These are phyloP conservation scores for Diaprepes abbreviatus DNA, from an alignment of 2,888 invertebrate species.

Conservation along the genomic window DNA sequence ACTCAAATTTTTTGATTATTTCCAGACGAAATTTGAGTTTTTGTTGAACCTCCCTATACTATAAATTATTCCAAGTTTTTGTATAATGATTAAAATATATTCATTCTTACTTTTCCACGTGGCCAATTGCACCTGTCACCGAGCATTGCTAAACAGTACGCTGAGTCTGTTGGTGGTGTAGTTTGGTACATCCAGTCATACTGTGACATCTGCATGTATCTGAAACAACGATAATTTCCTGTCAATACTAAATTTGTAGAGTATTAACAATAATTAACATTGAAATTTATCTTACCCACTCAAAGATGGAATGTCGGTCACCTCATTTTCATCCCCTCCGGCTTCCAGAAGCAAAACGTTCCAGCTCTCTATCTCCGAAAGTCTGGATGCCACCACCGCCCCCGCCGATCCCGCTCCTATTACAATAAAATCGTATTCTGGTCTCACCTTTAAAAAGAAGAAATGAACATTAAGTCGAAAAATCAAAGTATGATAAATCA, in stretches of 20 bases:
- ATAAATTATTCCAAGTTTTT: no score
- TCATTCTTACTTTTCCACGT: constrained; percentile 81
- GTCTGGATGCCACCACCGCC: constrained; percentile 86
- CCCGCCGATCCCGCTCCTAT: constrained; percentile 93
- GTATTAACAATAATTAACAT: no score
- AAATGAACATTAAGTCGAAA: not conserved
- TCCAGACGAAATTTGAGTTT: no score
- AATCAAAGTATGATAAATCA: not conserved
- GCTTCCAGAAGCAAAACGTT: constrained; percentile 87
- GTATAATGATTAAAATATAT: no score
- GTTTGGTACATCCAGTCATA: constrained; percentile 95
- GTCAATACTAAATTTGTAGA: no score
- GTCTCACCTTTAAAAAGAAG: constrained; percentile 74
- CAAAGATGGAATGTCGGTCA: constrained; percentile 88
- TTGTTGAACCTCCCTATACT: no score
- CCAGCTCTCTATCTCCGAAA: constrained; percentile 87
- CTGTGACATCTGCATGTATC: constrained; percentile 86
- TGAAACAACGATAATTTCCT: no score
- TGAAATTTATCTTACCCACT: constrained; percentile 70
- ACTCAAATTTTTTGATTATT: no score
- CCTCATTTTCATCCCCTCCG: constrained; percentile 89
- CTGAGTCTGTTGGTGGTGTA: constrained; percentile 80
- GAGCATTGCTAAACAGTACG: constrained; percentile 90
- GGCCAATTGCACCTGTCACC: constrained; percentile 93
- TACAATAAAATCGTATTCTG: constrained; percentile 88